Conservation (phyloP, 1,140 invertebrate species). For the Drosophila sechellia region DNA sequence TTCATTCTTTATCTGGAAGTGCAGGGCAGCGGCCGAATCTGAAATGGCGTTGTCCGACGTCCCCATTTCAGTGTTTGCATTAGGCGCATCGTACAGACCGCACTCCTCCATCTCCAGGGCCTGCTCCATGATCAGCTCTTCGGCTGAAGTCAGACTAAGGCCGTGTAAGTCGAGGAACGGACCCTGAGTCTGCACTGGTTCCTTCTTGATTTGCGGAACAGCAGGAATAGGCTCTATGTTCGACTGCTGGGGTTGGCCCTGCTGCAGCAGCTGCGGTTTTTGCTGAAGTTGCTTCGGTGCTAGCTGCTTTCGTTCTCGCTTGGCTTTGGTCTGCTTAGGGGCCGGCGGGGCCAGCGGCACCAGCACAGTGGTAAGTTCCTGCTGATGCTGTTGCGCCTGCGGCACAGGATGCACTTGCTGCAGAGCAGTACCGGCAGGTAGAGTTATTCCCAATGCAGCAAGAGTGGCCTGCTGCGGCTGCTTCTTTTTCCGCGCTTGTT, state of each 20-base stretch:
- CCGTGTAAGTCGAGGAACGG: conserved; percentile 72
- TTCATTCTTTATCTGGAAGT: conserved; percentile 80
- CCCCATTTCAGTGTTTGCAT: conserved; percentile 52
- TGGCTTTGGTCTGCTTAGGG: conserved; percentile 65
- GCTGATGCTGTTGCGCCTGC: conserved; percentile 9
- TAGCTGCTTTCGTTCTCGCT: conserved; percentile 74
- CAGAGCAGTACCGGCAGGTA: conserved; percentile 65
- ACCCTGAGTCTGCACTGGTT: conserved; percentile 53
- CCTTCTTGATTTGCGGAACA: conserved; percentile 70
- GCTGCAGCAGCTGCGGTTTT: conserved; percentile 36
- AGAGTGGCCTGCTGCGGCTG: conserved; percentile 67
- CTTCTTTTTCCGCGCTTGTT: conserved; percentile 71
- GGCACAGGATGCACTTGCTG: conserved; percentile 60
- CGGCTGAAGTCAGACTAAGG: conserved; percentile 79
- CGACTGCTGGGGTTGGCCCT: conserved; percentile 6
- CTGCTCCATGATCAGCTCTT: conserved; percentile 83
- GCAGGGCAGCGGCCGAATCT: conserved; percentile 76
- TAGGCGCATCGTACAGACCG: conserved; percentile 66
- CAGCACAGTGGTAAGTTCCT: conserved; percentile 29
- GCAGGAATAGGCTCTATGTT: conserved; percentile 2
- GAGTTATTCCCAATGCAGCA: conserved; percentile 66
- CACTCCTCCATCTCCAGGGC: conserved; percentile 82
- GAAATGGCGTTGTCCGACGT: conserved; percentile 79
- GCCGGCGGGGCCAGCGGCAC: conserved; percentile 32
- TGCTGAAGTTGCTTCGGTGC: conserved; percentile 77